Evolutionary conservation across 2,113 vertebrate species (phyloP), one percentile per base, ranked within the genome.

Genomic region (Mirza zaza): DNA sequence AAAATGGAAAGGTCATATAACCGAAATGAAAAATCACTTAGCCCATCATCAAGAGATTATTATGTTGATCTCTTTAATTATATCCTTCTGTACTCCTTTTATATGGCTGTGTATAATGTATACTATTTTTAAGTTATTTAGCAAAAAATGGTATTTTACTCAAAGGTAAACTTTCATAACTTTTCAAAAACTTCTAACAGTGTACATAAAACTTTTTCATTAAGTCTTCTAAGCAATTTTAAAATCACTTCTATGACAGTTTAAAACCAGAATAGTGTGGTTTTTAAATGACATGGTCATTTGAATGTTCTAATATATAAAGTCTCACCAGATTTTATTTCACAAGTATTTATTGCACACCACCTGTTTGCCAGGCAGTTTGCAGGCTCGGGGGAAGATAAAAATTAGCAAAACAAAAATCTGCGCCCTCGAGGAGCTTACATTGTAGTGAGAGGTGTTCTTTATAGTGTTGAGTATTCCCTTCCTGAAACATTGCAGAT

Each of bases 211-310:
- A 76, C 34, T 80, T 89, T 83, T 75, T 71, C 27, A 75, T 86
- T 93, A 94, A 50, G 61, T 92, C 2, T 81, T 95, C 39, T 48
- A 2, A 88, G 42, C 7, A 90, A 11, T 79, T 95, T 95, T 68
- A 59, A 96, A 70, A 57, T 81, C 63, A 73, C 4, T 63, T 89
- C 18, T 83, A 0, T 91, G 65, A 50, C 63, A 73, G 1, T 84
- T 95, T 52, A 81, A 88, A 87, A 59, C 86, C 42, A 91, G 80
- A 75, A 85, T 68, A n/a, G 68, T 77, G 42, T 93, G 39, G 50
- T 86, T 91, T 96, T 92, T 81, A 59, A 80, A 80, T 92, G 55
- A 57, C 10, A 25, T 52, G 18, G 45, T 87, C 42, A 8, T 93
- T 85, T 92, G 63, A 48, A 89, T 79, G 12, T 92, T 82, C 36